Evolutionary conservation across 2,888 invertebrate species (phyloP).

Genomic region (Tineola bisselliella): DNA sequence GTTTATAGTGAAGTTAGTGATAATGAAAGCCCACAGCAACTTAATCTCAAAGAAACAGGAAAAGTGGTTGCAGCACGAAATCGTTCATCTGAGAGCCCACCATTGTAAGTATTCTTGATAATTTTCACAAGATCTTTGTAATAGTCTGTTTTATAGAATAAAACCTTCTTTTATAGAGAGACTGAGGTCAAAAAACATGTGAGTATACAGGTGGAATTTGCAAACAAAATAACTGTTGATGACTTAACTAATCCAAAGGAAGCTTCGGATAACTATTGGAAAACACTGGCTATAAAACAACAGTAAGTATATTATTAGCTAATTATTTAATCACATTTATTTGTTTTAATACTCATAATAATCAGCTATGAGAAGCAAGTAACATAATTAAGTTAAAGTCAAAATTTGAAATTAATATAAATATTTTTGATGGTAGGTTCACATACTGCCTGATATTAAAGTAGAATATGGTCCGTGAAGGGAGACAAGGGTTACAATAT

Average conservation of each 20-base stretch:
- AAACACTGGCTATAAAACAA: slow-evolving; percentile 78
- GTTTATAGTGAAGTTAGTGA: not conserved
- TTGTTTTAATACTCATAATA: too few relatives aligned
- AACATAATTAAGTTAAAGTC: too few relatives aligned
- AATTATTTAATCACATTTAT: too few relatives aligned
- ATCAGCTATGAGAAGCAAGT: too few relatives aligned
- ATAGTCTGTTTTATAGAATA: too few relatives aligned
- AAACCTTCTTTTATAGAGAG: not conserved
- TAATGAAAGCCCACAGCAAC: not conserved
- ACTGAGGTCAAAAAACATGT: slow-evolving; percentile 48
- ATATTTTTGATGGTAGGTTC: too few relatives aligned
- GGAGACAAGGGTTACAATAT: too few relatives aligned
- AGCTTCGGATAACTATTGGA: slow-evolving; percentile 81
- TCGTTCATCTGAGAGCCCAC: not conserved
- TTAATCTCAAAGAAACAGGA: not conserved
- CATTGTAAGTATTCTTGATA: not conserved
- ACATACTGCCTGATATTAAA: too few relatives aligned
- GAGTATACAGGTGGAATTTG: slow-evolving; percentile 68
- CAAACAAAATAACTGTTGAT: slow-evolving; percentile 67
- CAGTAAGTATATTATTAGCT: slow-evolving; percentile 46
- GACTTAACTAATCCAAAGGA: slow-evolving; percentile 76
- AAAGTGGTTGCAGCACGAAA: not conserved
- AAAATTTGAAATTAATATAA: too few relatives aligned
- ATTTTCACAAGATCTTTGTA: not conserved
- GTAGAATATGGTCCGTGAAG: too few relatives aligned